Evolutionary conservation across 92 coral and sea anemone genomes (phyloP), one percentile per base, ranked within the genome.

Genomic region (Actinostola sp.): DNA sequence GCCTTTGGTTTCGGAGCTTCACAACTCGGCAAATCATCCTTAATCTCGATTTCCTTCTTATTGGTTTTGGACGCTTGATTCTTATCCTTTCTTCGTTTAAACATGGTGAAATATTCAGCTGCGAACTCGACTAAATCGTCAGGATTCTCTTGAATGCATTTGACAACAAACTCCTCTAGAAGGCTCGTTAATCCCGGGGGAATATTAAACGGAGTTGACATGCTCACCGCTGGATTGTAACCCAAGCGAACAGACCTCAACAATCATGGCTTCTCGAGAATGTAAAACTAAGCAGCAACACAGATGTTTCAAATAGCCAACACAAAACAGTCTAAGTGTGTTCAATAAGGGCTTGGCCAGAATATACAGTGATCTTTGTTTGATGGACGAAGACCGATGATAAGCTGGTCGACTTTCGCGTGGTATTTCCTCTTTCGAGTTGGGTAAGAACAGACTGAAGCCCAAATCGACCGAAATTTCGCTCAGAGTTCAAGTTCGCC

Each of bases 61-160:
- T 75, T 51, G 50, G 83, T 66, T 26, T 84, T 72, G 51, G 78
- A 36, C 1, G 89, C 32, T 36, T 86, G 73, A 36, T 80, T 84
- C 82, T 89, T 89, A 66, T 82, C 82, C 49, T 82, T 82, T 65
- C 85, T 84, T 57, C 80, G 36, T 54, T 70, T 78, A 82, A 91
- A 79, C 92, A 80, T 84, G 59, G 91, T 85, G 72, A 95, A 95
- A 78, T 95, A 92, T 45, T 95, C 99, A 28, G 97, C 99, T 29
- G 99, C 99, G 70, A 91, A 95, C 41, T 79, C 97, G 82, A 92
- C 92, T 32, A 95, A 56, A 75, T 95, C 97, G 55, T 80, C 92
- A 8, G 99, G 99, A 71, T 95, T 95, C 74, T 95, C 95, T 67
- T 88, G 88, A 78, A 95, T 84, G 35, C 99, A 95, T 85, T 89